These are phyloP conservation scores for Aphis gossypii DNA, from an alignment of 1,140 invertebrate genomes.

Conservation along the genomic window DNA sequence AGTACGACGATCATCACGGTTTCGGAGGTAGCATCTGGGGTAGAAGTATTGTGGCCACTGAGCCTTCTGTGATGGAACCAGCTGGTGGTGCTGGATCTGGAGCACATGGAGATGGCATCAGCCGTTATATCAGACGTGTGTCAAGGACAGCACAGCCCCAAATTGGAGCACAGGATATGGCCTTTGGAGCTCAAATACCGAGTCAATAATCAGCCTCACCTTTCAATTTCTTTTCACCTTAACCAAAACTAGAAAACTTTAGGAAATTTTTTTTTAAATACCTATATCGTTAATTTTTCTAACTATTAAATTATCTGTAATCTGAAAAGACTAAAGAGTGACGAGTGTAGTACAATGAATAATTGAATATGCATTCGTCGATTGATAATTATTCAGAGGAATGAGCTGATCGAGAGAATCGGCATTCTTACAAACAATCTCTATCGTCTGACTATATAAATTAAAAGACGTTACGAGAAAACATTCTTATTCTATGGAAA, in stretches of 20 bases:
- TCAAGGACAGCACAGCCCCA: not conserved
- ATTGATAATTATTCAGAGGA: not conserved
- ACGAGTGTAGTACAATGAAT: not conserved
- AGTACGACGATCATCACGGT: constrained; percentile 60
- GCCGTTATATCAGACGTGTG: constrained; percentile 43
- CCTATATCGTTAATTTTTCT: not conserved
- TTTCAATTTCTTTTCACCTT: too few relatives aligned
- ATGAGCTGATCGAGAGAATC: not conserved
- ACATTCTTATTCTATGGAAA: constrained; percentile 9
- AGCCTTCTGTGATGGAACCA: constrained; percentile 47
- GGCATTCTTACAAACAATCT: not conserved
- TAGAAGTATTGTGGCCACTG: constrained; percentile 60
- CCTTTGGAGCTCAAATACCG: not conserved
- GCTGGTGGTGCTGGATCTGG: not conserved
- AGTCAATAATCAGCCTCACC: not conserved
- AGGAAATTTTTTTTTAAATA: not conserved
- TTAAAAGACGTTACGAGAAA: not conserved
- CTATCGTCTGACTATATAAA: constrained; percentile 2
- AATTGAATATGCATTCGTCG: not conserved
- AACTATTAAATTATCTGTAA: not conserved
- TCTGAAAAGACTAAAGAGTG: not conserved
- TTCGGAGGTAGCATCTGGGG: constrained; percentile 61
- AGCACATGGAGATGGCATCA: not conserved
- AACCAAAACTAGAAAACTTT: not conserved
- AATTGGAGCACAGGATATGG: not conserved